Evolutionary conservation across 1,140 invertebrate genomes (phyloP).

Genomic region (Telenomus remus): DNA sequence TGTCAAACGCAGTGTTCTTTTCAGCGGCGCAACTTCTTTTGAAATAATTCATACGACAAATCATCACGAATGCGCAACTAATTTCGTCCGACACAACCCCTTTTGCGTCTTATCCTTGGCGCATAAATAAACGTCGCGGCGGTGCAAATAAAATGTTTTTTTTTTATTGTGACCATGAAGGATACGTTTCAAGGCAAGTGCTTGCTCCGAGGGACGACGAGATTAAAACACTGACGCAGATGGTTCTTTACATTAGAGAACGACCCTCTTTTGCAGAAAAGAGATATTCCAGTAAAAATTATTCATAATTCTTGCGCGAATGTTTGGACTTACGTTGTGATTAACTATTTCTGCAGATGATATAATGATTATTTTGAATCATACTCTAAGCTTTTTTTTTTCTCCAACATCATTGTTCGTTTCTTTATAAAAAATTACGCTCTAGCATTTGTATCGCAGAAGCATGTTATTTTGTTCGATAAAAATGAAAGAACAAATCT

Average conservation of each 20-base stretch:
- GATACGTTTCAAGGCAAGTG: conserved; percentile 48
- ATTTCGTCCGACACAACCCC: too few species aligned
- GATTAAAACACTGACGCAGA: conserved; percentile 45
- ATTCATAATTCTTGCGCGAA: conserved; percentile 28
- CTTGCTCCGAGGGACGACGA: conserved; percentile 29
- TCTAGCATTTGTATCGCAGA: too few species aligned
- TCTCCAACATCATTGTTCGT: too few species aligned
- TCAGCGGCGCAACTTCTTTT: too few species aligned
- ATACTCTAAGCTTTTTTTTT: too few species aligned
- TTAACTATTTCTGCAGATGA: too few species aligned
- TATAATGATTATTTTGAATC: too few species aligned
- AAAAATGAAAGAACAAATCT: too few species aligned
- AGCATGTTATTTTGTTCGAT: too few species aligned
- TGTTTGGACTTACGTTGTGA: conserved; percentile 5
- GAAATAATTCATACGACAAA: conserved; percentile 19
- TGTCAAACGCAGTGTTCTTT: too few species aligned
- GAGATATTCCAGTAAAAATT: conserved; percentile 33
- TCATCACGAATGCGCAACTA: conserved; percentile 28
- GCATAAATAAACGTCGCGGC: conserved; percentile 27
- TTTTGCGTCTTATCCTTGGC: conserved; percentile 23
- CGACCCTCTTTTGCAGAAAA: conserved; percentile 26
- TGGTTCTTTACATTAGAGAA: conserved; percentile 38
- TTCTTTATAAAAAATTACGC: too few species aligned
- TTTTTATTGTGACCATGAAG: conserved; percentile 37
- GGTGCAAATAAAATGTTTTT: conserved; percentile 40